A percentile compares a stretch with the other conserved stretches of the same genome.
These are phyloP conservation scores for Xenopus tropicalis DNA, from an alignment of 2,113 vertebrate genomes.

Conservation along the genomic window DNA sequence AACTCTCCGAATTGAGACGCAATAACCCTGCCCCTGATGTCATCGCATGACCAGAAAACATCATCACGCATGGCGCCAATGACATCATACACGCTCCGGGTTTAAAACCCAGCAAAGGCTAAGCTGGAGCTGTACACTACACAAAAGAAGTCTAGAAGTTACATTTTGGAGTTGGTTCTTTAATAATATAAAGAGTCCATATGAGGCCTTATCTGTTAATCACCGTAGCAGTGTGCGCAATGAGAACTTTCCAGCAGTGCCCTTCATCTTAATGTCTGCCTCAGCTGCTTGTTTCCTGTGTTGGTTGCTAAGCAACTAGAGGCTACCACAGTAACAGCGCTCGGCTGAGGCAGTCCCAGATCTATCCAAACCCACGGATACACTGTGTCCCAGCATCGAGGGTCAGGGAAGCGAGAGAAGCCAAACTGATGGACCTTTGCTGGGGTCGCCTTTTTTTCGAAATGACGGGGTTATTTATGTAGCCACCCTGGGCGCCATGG, in stretches of 20 bases:
- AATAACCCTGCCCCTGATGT: too few relatives aligned
- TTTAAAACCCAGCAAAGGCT: too few relatives aligned
- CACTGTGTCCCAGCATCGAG: not conserved
- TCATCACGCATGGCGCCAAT: too few relatives aligned
- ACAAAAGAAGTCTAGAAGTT: not conserved
- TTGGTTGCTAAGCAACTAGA: slow-evolving; percentile 14
- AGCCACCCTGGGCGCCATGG: too few relatives aligned
- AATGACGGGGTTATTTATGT: too few relatives aligned
- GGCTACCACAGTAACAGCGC: slow-evolving; percentile 7
- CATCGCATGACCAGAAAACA: too few relatives aligned
- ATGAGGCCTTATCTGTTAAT: not conserved
- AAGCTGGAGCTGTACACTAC: too few relatives aligned
- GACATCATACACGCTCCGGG: too few relatives aligned
- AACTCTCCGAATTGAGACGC: too few relatives aligned
- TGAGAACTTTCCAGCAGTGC: slow-evolving; percentile 6
- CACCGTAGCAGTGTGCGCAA: not conserved
- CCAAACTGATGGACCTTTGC: too few relatives aligned
- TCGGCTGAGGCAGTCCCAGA: not conserved
- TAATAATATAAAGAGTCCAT: not conserved
- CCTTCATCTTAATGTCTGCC: not conserved
- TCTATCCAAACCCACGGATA: not conserved
- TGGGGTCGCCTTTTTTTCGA: too few relatives aligned
- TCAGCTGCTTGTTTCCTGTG: not conserved
- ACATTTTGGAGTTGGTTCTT: not conserved
- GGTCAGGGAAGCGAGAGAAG: too few relatives aligned